phyloP scores from a whole-genome alignment of 2,888 invertebrate species.

The Mythimna loreyi region DNA sequence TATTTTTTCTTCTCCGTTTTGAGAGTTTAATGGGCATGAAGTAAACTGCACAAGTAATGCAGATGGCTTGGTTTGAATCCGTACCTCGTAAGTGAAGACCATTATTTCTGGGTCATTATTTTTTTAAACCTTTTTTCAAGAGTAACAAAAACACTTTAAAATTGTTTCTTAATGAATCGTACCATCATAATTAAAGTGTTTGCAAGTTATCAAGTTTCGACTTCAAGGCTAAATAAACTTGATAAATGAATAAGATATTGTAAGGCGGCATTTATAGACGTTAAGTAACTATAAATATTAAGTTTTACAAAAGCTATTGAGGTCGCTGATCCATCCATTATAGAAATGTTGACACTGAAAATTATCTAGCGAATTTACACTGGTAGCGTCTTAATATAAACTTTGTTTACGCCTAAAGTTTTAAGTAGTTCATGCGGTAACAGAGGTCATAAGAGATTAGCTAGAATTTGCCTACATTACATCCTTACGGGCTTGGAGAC shows the following conservation, averaged over 20 bases:
- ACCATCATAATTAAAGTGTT: not conserved
- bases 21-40: no score
- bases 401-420: not conserved
- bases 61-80: no score
- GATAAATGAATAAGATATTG: slow-evolving; percentile 7
- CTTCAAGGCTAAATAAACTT: not conserved
- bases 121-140: not conserved
- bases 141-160: not conserved
- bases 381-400: not conserved
- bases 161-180: not conserved
- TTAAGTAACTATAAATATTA: not conserved
- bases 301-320: not conserved
- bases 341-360: not conserved
- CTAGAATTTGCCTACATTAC: no score
- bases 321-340: not conserved
- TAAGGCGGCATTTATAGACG: slow-evolving; percentile 7
- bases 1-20: no score
- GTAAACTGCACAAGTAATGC: no score
- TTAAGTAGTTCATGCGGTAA: no score
- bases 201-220: not conserved
- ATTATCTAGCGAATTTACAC: not conserved
- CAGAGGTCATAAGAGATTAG: no score
- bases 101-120: no score
- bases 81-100: no score
- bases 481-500: no score